Conservation (phyloP, 2,888 invertebrate genomes). For the Syrista parreyssii region DNA sequence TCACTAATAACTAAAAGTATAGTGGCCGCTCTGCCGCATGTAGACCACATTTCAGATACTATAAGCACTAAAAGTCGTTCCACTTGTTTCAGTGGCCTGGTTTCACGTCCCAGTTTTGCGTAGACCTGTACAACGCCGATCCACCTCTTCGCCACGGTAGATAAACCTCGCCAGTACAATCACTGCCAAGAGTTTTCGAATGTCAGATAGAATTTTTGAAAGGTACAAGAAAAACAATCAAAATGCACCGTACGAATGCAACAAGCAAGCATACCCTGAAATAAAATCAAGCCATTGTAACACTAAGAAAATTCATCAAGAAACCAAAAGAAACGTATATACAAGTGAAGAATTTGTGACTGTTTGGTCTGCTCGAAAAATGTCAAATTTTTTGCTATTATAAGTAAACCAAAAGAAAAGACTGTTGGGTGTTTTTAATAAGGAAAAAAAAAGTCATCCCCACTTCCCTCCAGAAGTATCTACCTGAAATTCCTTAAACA, state of each 20-base stretch:
- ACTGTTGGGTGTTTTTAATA: no score
- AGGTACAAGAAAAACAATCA: background rate
- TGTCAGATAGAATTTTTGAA: background rate
- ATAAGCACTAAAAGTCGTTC: slow-evolving; percentile 59
- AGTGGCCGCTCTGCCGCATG: slow-evolving; percentile 8
- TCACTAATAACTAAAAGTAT: slow-evolving; percentile 56
- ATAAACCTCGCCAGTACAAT: slow-evolving; percentile 22
- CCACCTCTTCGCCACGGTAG: slow-evolving; percentile 43
- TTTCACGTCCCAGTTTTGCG: slow-evolving; percentile 62
- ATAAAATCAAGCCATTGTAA: no score
- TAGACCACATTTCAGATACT: slow-evolving; percentile 21
- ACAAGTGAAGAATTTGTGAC: no score
- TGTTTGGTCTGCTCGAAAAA: no score
- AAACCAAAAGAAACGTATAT: no score
- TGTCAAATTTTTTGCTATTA: no score
- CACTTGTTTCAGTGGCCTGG: slow-evolving; percentile 66
- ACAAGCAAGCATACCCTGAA: no score
- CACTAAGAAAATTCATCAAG: no score
- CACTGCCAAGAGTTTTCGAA: background rate
- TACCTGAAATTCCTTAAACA: no score
- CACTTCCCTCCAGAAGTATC: no score
- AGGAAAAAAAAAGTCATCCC: no score
- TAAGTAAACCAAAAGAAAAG: no score
- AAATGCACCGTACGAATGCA: background rate
- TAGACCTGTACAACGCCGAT: slow-evolving; percentile 40